Evolutionary conservation across 64 coral and sea anemone genomes (phyloP), one percentile per base, ranked within the genome.

Genomic region (Acropora yongei): DNA sequence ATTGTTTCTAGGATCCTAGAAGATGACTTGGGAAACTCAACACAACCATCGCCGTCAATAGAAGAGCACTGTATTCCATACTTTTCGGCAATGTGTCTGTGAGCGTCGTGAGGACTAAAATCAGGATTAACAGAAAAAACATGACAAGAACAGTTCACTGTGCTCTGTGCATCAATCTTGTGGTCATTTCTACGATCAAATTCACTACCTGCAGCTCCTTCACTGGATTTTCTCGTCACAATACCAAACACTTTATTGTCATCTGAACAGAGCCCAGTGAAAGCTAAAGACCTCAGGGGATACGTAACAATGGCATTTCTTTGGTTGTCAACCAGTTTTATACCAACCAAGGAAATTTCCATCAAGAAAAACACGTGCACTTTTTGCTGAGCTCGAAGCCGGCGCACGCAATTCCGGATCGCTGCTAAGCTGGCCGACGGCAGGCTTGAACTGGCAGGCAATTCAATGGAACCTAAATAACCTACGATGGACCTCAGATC

Each of bases 161-260:
- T 94, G 47, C 66, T 96, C 40, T 93, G 77, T 1, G 73, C 45
- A 18, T 78, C 60, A 30, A 84, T 90, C 44, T 79, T 68, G 83
- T 76, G 68, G n/a, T 76, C 72, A 74, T 83, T 78, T 68, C 68
- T 61, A 17, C 79, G 80, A 57, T 58, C 49, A 43, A 75, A 47
- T 53, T 30, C 30, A 30, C 80, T 69, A 0, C 86, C 80, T 41
- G 53, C 76, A 19, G 55, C 77, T 57, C 60, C 76, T 69, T 93
- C 94, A 41, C 71, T 93, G 20, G 71, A 45, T 89, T 96, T 95
- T 67, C 87, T 86, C 19, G 97, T 99, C 16, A 99, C 94, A 77
- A 99, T 93, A 42, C 94, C 97, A 89, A 99, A 94, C 8, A 99
- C 94, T 87, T 80, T 96, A 77, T 93, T 94, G 80, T 99, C 94